Conservation (phyloP, 2,113 vertebrate genomes). For the Haliaeetus leucogaster region DNA sequence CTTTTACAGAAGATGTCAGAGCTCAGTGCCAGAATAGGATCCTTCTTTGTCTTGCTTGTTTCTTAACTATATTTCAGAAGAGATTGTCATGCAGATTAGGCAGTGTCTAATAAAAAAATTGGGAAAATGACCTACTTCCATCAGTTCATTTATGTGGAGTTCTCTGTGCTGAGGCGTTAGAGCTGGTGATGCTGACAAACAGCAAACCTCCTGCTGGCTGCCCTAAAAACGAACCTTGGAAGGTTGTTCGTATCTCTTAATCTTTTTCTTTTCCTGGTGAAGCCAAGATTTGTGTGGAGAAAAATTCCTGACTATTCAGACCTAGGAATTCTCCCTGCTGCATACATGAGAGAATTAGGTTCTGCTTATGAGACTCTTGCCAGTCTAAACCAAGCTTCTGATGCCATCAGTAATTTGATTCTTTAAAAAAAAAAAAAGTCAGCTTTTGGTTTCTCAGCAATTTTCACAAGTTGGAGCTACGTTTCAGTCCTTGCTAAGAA, state of each 20-base stretch:
- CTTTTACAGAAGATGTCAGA: neutral
- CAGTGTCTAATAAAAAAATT: neutral
- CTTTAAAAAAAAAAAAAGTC: neutral
- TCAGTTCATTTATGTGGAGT: rapidly evolving
- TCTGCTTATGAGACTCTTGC: neutral
- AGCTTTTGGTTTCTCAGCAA: neutral
- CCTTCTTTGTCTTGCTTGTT: neutral
- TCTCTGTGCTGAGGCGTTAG: neutral
- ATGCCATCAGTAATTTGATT: neutral
- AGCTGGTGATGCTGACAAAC: neutral
- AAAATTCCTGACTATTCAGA: neutral
- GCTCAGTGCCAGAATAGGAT: neutral
- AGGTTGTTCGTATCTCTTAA: neutral
- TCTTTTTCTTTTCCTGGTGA: neutral
- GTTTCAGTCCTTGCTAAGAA: neutral
- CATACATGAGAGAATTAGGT: neutral
- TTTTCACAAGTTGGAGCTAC: neutral
- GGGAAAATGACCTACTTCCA: neutral
- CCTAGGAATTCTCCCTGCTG: neutral
- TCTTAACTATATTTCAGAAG: neutral
- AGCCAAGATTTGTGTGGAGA: neutral
- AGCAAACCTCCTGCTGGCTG: neutral
- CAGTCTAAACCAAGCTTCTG: neutral
- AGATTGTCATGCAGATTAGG: neutral
- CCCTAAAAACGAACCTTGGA: neutral